These are phyloP conservation scores for Acanthurus lineatus DNA, from an alignment of 2,797 vertebrate genomes.

Conservation along the genomic window DNA sequence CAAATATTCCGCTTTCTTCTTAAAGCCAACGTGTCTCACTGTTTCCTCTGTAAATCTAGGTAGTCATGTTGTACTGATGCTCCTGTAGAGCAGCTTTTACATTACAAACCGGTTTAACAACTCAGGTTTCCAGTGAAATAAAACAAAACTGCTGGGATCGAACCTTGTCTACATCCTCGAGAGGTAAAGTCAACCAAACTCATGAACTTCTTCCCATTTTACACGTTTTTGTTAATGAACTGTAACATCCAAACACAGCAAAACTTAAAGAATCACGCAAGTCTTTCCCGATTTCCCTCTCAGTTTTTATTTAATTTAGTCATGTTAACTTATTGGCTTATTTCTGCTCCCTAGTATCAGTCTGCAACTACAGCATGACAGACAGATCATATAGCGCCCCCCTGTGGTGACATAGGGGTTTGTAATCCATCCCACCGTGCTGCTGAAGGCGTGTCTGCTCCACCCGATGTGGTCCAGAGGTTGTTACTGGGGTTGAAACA, in stretches of 20 bases:
- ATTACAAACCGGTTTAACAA: neutral
- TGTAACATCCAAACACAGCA: neutral
- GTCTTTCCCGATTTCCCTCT: conserved; percentile 41
- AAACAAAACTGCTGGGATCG: neutral
- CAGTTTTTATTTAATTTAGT: conserved; percentile 75
- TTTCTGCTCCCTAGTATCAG: conserved; percentile 47
- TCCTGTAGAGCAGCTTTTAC: neutral
- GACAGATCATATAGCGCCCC: conserved; percentile 60
- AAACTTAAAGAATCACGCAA: conserved; percentile 33
- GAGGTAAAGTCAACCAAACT: neutral
- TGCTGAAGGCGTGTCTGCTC: conserved; percentile 53
- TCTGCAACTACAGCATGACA: conserved; percentile 50
- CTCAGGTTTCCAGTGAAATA: neutral
- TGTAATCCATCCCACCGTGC: conserved; percentile 22
- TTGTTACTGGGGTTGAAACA: conserved; percentile 48
- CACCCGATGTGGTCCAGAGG: conserved; percentile 56
- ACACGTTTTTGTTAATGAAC: neutral
- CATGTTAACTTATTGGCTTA: conserved; percentile 55
- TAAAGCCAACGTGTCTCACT: neutral
- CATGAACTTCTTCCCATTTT: neutral
- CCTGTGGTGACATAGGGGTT: conserved; percentile 62
- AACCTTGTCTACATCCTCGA: neutral
- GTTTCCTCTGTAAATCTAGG: neutral
- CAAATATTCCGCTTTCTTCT: conserved; percentile 7
- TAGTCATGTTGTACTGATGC: too few species aligned